These are phyloP conservation scores for Lagopus muta DNA, from an alignment of 2,113 vertebrate genomes.

Conservation along the genomic window DNA sequence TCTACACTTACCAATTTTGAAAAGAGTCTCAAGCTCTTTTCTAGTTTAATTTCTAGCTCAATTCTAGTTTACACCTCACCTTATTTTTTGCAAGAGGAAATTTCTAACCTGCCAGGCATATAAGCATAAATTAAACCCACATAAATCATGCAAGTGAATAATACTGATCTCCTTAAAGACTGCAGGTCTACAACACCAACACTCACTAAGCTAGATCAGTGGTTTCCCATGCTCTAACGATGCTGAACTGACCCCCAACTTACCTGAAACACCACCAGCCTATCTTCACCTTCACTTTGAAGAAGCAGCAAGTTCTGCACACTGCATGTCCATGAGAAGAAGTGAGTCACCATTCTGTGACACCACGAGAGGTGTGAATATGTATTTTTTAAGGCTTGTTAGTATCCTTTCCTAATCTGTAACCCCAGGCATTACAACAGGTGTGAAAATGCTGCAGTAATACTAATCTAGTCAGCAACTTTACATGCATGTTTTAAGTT, in stretches of 20 bases:
- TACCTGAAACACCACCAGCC: neutral
- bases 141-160: neutral
- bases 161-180: neutral
- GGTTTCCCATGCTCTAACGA: neutral
- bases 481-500: neutral
- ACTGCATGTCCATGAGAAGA: rapidly evolving
- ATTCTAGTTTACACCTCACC: neutral
- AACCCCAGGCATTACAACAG: neutral
- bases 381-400: neutral
- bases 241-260: neutral
- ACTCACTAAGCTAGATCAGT: neutral
- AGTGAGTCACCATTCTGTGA: neutral
- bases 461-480: neutral
- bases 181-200: neutral
- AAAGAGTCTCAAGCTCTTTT: neutral
- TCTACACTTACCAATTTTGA: neutral
- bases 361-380: neutral
- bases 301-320: neutral
- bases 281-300: neutral
- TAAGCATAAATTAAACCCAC: neutral
- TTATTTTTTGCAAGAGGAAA: constrained; percentile 10
- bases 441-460: neutral
- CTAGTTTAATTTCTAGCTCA: neutral
- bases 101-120: neutral
- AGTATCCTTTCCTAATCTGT: neutral